Conservation (phyloP, 1,140 invertebrate genomes). For the Anoplolepis gracilipes region DNA sequence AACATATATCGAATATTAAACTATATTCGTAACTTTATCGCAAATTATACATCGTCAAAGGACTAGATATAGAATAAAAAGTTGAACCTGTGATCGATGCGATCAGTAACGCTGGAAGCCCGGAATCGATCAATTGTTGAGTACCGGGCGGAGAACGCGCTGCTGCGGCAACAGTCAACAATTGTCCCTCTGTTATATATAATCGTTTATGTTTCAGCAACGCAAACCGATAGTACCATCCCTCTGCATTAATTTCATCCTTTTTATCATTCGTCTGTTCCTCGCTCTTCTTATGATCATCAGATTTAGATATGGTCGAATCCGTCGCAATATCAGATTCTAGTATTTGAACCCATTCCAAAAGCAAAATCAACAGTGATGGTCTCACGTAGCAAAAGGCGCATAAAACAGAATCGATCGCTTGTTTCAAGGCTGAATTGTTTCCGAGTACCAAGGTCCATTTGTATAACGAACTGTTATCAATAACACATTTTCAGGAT, state of each 20-base stretch:
- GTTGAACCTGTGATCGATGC: constrained; percentile 84
- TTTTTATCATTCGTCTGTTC: constrained; percentile 91
- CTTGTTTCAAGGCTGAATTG: constrained; percentile 91
- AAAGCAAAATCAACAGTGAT: constrained; percentile 90
- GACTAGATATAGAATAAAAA: background rate
- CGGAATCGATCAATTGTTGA: constrained; percentile 91
- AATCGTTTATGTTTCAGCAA: constrained; percentile 82
- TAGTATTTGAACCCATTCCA: constrained; percentile 91
- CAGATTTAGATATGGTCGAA: constrained; percentile 86
- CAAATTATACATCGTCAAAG: background rate
- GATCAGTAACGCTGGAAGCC: constrained; percentile 90
- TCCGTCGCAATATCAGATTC: constrained; percentile 86
- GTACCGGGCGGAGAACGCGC: constrained; percentile 92
- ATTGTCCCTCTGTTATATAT: constrained; percentile 88
- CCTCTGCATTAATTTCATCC: constrained; percentile 85
- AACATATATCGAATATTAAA: background rate
- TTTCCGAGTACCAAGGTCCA: constrained; percentile 90
- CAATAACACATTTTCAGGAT: constrained; percentile 61
- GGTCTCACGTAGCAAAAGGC: constrained; percentile 94
- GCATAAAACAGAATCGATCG: constrained; percentile 93
- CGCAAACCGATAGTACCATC: constrained; percentile 85
- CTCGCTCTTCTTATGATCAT: constrained; percentile 87
- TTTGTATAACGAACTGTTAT: constrained; percentile 88
- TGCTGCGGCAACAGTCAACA: constrained; percentile 91
- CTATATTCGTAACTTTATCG: background rate